Base-by-base conservation (phyloP, 2,113 vertebrate genomes). In the Hassar affinis region DNA sequence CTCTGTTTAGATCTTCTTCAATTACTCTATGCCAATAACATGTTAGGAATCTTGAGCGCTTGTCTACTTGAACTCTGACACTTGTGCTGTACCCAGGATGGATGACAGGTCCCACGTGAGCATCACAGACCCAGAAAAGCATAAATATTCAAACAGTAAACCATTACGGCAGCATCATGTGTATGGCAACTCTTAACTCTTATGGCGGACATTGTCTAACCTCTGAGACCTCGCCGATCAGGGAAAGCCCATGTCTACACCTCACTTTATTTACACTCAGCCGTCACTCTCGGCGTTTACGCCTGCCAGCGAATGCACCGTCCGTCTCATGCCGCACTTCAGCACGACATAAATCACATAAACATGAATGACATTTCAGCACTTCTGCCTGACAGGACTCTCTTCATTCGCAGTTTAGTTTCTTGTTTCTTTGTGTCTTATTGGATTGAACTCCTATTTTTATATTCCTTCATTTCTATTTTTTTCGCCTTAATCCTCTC, bases 181-280 rank as follows among this genome's bases (percentile, higher is more conserved):
- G n/a, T n/a, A 33, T 20, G 33, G 2, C 35, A 61, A 64, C 47
- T 45, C 47, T 42, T 66, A 12, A n/a, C n/a, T 72, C 68, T 51
- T 15, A 30, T 49, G 17, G 45, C 30, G 25, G n/a, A n/a, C 18
- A 61, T n/a, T 22, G 27, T 59, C 52, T 57, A 35, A 79, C 35
- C 76, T 52, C 14, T 7, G 51, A 71, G 72, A 78, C 61, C 52
- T 72, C 57, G 51, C 45, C n/a, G 59, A 66, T 72, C 42, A 79
- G 79, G 82, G 81, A 82, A 90, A 87, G 74, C 71, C n/a, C 33
- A 52, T 80, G 84, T 91, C 89, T 68, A 88, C 92, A 89, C 88
- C 84, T 86, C 68, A 2, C 61, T 68, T 82, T 88, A 88, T 90
- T 90, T 88, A 89, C 85, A 78, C 84, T 83, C 78, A 49, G 66